Conservation (phyloP, 2,888 invertebrate species). For the Cephonodes hylas region DNA sequence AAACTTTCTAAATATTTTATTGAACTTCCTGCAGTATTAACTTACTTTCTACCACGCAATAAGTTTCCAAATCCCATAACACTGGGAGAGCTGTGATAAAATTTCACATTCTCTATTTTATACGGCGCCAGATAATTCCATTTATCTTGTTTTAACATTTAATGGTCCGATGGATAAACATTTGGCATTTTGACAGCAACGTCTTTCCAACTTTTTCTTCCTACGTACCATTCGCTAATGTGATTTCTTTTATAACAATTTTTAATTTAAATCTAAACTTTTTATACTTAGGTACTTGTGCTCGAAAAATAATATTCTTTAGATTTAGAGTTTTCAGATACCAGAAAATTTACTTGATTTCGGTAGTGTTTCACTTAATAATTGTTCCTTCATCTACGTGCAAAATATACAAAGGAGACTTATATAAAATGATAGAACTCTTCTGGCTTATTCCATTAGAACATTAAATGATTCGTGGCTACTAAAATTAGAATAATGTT, state of each 20-base stretch:
- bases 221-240: conserved; percentile 23
- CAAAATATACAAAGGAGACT: not conserved
- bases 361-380: too few relatives aligned
- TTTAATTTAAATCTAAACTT: conserved; percentile 15
- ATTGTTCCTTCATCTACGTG: too few relatives aligned
- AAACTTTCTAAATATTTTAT: not conserved
- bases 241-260: conserved; percentile 28
- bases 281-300: not conserved
- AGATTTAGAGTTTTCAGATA: too few relatives aligned
- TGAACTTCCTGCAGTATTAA: not conserved
- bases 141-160: conserved; percentile 10
- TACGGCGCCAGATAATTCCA: not conserved
- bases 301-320: too few relatives aligned
- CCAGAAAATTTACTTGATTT: too few relatives aligned
- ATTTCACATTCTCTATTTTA: not conserved
- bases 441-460: not conserved
- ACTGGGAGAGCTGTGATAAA: not conserved
- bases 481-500: not conserved
- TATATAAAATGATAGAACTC: too few relatives aligned
- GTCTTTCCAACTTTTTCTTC: conserved; percentile 21
- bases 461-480: not conserved
- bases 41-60: not conserved
- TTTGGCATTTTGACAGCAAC: conserved; percentile 39
- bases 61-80: not conserved
- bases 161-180: conserved; percentile 13